Evolutionary conservation across 2,113 vertebrate species (phyloP), one percentile per base, ranked within the genome.

Genomic region (Natator depressus): DNA sequence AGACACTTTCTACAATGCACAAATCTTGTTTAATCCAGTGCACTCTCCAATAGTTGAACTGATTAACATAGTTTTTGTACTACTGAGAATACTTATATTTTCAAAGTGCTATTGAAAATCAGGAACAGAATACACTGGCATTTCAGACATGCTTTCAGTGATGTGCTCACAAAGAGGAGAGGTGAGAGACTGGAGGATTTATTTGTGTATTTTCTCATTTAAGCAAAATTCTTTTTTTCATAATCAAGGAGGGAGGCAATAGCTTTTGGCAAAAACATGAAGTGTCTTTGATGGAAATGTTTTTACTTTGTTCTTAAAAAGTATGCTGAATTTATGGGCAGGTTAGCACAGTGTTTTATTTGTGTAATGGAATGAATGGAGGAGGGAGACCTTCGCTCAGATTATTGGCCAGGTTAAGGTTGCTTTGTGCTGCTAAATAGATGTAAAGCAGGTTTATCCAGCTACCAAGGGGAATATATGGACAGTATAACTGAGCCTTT

Each of bases 261-360:
- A 57, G 51, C 1, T 0, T 89, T 95, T 95, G 53, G 54, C 72
- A 90, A 49, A 17, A 51, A 27, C 38, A 19, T 2, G 8, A 93
- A 91, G 42, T 42, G 82, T 53, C 83, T 92, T 95, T 96, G 62
- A 90, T 95, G 93, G 93, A 96, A 96, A 91, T 88, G 0, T 87
- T 95, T 94, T 95, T 85, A 92, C 53, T 95, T 88, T 97, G 94
- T 95, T 97, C 96, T 94, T 96, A 96, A 91, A 96, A 96, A 96
- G 94, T 83, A 62, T 94, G 92, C 88, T 91, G 93, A n/a, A 50
- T 92, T 94, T 87, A 82, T 86, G 94, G 93, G 93, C 95, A 86
- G 95, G 89, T 80, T 85, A 91, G 65, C 46, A 46, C 0, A 0
- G 81, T 82, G 75, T 75, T 95, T 93, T 95, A 95, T 93, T 96